Evolutionary conservation across 2,888 invertebrate species (phyloP).

Genomic region (Heliconius cydno): DNA sequence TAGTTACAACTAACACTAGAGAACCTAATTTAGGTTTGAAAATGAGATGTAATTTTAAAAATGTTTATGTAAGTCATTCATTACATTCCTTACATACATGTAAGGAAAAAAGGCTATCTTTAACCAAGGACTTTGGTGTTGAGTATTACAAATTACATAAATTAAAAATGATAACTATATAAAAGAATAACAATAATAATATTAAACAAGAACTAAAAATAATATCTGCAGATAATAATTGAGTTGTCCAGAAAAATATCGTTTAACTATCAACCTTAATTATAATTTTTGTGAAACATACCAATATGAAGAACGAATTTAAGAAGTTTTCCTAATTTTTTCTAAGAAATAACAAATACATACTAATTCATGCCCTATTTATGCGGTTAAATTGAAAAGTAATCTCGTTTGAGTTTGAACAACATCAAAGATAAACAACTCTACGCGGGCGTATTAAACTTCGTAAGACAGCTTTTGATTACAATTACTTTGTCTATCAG

Average conservation of each 20-base stretch:
- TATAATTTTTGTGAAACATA: neutral
- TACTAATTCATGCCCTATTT: conserved; percentile 25
- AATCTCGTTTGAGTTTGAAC: conserved; percentile 34
- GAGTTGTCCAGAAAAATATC: neutral
- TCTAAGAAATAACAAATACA: conserved; percentile 5
- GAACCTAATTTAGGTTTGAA: too few species aligned
- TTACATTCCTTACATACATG: too few species aligned
- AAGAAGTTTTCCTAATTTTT: neutral
- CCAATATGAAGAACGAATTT: neutral
- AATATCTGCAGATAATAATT: neutral
- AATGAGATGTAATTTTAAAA: too few species aligned
- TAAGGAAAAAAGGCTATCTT: too few species aligned
- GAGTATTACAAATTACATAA: too few species aligned
- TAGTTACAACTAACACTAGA: too few species aligned
- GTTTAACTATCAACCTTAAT: neutral
- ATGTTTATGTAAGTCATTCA: too few species aligned
- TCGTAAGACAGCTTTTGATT: conserved; percentile 42
- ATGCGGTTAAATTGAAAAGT: conserved; percentile 36
- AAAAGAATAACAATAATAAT: too few species aligned
- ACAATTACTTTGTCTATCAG: conserved; percentile 40
- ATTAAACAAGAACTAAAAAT: too few species aligned
- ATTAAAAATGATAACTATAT: too few species aligned
- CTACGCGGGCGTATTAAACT: conserved; percentile 41
- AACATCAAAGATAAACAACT: conserved; percentile 35
- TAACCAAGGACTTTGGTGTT: too few species aligned